phyloP scores from a whole-genome alignment of 2,113 vertebrate species.

The Macaca nemestrina region DNA sequence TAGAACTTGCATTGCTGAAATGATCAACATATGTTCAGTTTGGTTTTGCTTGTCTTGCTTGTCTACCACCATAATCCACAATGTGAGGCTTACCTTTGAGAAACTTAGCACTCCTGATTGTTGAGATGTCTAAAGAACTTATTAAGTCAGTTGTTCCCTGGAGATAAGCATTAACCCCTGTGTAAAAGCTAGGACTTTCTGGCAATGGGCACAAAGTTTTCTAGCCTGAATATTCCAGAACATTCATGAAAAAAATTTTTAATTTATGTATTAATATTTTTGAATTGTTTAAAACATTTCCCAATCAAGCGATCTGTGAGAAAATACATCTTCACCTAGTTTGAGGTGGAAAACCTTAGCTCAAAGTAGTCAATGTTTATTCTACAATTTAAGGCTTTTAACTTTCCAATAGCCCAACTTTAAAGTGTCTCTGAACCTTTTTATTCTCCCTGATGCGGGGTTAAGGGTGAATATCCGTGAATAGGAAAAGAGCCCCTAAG shows the following conservation, averaged over 20 bases:
- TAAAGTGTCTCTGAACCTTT: background rate
- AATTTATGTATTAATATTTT: background rate
- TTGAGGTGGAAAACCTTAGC: background rate
- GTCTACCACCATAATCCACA: background rate
- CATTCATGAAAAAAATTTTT: background rate
- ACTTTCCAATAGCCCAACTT: background rate
- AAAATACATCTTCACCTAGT: background rate
- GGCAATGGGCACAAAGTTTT: background rate
- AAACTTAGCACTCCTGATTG: background rate
- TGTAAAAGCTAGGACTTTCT: slow-evolving; percentile 51
- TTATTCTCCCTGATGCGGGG: background rate
- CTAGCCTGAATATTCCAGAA: background rate
- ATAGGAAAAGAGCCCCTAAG: background rate
- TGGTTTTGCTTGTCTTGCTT: background rate
- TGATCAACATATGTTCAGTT: background rate
- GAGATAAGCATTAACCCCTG: slow-evolving; percentile 46
- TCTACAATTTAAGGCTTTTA: background rate
- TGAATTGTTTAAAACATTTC: background rate
- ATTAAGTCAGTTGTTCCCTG: slow-evolving; percentile 45
- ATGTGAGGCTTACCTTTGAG: background rate
- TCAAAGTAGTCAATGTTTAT: background rate
- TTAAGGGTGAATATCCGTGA: background rate
- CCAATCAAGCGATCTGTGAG: background rate
- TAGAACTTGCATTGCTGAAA: background rate
- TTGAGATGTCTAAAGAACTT: background rate